Evolutionary conservation across 1,140 invertebrate species (phyloP).

Genomic region (Drosophila orena): DNA sequence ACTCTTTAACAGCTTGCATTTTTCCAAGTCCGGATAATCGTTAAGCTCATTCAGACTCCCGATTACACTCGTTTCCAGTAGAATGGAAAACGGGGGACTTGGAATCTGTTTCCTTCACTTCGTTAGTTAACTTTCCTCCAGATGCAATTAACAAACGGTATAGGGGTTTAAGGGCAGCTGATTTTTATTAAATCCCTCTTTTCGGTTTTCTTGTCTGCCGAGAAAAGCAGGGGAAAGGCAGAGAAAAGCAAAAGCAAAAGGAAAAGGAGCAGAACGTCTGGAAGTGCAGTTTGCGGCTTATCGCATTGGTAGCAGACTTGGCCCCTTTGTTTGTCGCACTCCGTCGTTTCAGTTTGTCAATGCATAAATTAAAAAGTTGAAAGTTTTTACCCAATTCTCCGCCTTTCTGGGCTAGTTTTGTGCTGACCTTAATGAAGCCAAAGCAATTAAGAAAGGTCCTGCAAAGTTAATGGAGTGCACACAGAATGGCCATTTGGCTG

Average conservation of each 20-base stretch:
- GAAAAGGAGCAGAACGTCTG: constrained; percentile 12
- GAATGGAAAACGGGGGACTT: constrained; percentile 10
- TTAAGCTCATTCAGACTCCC: neutral
- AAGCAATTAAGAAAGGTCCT: constrained; percentile 63
- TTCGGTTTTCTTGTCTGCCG: constrained; percentile 15
- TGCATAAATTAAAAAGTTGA: constrained; percentile 79
- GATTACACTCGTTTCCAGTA: neutral
- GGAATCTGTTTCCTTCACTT: constrained; percentile 20
- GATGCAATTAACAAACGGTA: constrained; percentile 42
- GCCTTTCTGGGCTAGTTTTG: constrained; percentile 31
- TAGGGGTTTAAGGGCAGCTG: constrained; percentile 1
- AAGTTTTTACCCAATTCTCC: constrained; percentile 42
- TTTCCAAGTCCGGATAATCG: neutral
- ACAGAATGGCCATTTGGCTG: constrained; percentile 7
- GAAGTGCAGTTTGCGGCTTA: constrained; percentile 43
- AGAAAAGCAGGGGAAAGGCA: neutral
- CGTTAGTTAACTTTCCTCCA: constrained; percentile 10
- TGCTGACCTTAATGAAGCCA: constrained; percentile 68
- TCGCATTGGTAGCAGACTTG: constrained; percentile 51
- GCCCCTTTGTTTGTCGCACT: constrained; percentile 44
- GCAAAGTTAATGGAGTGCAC: constrained; percentile 48
- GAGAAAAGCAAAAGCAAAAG: neutral
- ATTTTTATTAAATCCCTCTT: constrained; percentile 12
- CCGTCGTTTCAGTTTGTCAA: constrained; percentile 68
- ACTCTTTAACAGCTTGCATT: neutral